These are phyloP conservation scores for Podocnemis expansa DNA, from an alignment of 2,113 vertebrate genomes.

Conservation along the genomic window DNA sequence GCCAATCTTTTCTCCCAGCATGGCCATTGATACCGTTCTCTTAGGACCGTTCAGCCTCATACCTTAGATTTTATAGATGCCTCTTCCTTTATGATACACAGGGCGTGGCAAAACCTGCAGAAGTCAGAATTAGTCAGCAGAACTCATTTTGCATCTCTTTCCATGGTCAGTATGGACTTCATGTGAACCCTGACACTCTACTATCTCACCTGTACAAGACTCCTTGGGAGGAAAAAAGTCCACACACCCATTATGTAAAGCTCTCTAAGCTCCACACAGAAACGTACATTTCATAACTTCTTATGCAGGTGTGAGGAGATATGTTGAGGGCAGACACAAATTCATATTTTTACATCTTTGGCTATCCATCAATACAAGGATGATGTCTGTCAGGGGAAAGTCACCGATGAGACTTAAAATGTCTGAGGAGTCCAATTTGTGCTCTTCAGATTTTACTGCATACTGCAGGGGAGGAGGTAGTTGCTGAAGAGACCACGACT, in stretches of 20 bases:
- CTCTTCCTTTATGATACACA: neutral
- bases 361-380: too few relatives aligned
- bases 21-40: neutral
- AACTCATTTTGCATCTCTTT: neutral
- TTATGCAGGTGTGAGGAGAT: neutral
- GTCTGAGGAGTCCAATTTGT: too few relatives aligned
- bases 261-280: neutral
- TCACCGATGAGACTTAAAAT: too few relatives aligned
- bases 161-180: neutral
- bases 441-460: too few relatives aligned
- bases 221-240: neutral
- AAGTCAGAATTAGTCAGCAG: neutral
- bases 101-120: neutral
- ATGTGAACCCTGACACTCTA: neutral
- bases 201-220: neutral
- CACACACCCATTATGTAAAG: neutral
- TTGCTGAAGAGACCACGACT: too few relatives aligned
- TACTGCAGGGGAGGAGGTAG: too few relatives aligned
- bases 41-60: neutral
- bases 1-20: neutral
- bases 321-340: neutral
- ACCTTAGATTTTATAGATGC: neutral
- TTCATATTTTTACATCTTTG: neutral
- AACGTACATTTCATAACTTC: neutral
- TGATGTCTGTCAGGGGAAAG: too few relatives aligned